phyloP scores from a whole-genome alignment of 2,888 invertebrate species.

The Caenorhabditis afra region DNA sequence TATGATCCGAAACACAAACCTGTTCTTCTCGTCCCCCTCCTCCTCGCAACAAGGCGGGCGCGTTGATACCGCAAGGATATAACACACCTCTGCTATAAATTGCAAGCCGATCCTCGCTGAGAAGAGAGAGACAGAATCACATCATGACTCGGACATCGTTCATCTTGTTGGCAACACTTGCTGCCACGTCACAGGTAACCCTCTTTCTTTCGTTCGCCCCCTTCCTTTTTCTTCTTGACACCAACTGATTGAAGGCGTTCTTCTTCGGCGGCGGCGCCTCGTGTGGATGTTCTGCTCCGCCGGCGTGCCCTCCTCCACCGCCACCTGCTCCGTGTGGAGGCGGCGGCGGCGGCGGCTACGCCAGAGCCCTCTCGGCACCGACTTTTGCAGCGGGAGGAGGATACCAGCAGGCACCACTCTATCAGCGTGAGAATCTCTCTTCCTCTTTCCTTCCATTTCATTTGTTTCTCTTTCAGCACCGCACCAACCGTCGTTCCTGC shows the following conservation, averaged over 20 bases:
- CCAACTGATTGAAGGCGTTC: slow-evolving; percentile 53
- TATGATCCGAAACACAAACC: slow-evolving; percentile 32
- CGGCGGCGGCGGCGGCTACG: slow-evolving; percentile 58
- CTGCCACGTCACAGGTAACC: slow-evolving; percentile 39
- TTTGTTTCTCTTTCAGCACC: slow-evolving; percentile 9
- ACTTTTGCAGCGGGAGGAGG: slow-evolving; percentile 37
- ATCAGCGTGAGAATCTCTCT: slow-evolving; percentile 19
- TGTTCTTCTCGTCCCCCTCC: slow-evolving; percentile 24
- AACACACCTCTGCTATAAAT: slow-evolving; percentile 58
- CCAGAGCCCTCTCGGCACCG: slow-evolving; percentile 38
- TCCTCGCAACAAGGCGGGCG: slow-evolving; percentile 51
- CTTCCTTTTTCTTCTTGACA: slow-evolving; percentile 14
- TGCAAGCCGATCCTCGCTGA: slow-evolving; percentile 4
- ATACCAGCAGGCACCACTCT: slow-evolving; percentile 36
- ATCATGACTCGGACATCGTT: slow-evolving; percentile 13
- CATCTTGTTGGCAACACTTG: slow-evolving; percentile 3
- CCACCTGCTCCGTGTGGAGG: slow-evolving; percentile 56
- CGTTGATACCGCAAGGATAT: slow-evolving; percentile 24
- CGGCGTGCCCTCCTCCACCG: slow-evolving; percentile 63
- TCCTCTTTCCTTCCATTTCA: not conserved
- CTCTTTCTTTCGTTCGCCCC: not conserved
- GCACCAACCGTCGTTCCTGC: slow-evolving; percentile 30
- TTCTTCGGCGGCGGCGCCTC: slow-evolving; percentile 67
- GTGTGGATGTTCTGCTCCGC: slow-evolving; percentile 64
- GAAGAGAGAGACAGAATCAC: not conserved